Base-by-base conservation (phyloP, 1,140 invertebrate species). In the Drosophila tsacasi region DNA sequence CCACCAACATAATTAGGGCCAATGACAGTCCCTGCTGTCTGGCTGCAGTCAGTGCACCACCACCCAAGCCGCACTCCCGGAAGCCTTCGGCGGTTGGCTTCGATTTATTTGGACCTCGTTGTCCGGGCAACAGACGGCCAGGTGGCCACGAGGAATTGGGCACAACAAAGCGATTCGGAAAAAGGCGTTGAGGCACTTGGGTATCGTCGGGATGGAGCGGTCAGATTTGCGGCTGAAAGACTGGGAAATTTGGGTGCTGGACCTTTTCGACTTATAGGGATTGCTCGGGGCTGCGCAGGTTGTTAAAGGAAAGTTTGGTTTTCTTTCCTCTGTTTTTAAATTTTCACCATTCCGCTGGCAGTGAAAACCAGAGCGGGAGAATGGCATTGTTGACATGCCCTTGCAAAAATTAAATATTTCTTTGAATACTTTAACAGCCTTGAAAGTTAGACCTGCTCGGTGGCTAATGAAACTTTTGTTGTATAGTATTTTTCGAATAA, bases 1-100 rank as follows among this genome's bases (percentile, higher is more conserved):
- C 67, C 69, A 42, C 46, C 44, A 61, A 73, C 69, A 73, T 73
- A 73, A 73, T 73, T 73, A 73, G 68, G 69, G 67, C 67, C 67
- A 72, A 72, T 72, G 69, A 73, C 69, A 73, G 49, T 37, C 69
- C 35, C 49, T n/a, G n/a, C n/a, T n/a, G 37, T 42, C 54, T 46
- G 30, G 23, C 46, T 60, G 69, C 67, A 73, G 46, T 12, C 27
- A 52, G 21, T 73, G 69, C 69, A 73, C 54, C 39, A 72, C 54
- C 39, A 68, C 30, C 55, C 19, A 10, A 23, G 13, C 40, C 30
- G 2, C 30, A 13, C 46, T 25, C 21, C 35, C 32, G 35, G 21
- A 55, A 55, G 59, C 27, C 55, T 66, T 35, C 15, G 17, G 30
- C 21, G 42, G 21, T 52, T 23, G 37, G 69, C 30, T 73, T 73